Conservation (phyloP, 2,797 vertebrate genomes). For the Myripristis murdjan region DNA sequence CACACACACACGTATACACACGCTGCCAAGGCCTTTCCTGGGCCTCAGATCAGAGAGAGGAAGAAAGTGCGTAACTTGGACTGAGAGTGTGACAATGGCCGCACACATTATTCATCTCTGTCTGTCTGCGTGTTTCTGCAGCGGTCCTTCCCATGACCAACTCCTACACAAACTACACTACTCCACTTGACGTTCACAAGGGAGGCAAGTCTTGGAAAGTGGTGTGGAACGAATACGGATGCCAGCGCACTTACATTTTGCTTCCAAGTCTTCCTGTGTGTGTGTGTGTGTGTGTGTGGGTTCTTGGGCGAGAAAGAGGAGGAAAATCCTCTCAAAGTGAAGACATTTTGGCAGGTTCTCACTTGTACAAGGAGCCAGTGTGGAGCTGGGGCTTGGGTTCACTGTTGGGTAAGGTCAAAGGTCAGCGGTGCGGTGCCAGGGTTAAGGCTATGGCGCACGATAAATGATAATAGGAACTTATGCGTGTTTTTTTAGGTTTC, state of each 20-base stretch:
- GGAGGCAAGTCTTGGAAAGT: constrained; percentile 50
- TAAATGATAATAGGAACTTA: no score
- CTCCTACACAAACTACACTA: constrained; percentile 57
- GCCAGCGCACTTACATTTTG: constrained; percentile 40
- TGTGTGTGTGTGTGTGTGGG: constrained; percentile 4
- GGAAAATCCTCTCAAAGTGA: constrained; percentile 23
- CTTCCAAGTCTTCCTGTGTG: constrained; percentile 28
- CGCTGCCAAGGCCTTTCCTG: constrained; percentile 54
- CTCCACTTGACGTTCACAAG: constrained; percentile 40
- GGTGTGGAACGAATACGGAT: constrained; percentile 39
- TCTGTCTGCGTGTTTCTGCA: constrained; percentile 33
- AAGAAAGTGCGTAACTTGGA: constrained; percentile 46
- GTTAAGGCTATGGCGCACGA: constrained; percentile 9
- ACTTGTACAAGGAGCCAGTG: no score
- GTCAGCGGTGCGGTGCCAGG: not conserved
- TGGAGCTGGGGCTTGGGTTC: not conserved
- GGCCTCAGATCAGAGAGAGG: constrained; percentile 56
- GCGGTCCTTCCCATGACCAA: constrained; percentile 69
- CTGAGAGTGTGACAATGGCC: constrained; percentile 54
- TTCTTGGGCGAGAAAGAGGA: not conserved
- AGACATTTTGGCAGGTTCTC: constrained; percentile 29
- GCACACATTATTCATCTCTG: constrained; percentile 48
- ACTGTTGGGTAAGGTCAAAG: not conserved
- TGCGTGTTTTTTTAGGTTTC: no score
- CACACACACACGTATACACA: constrained; percentile 34